Conservation (phyloP, 2,888 invertebrate species). For the Heliconius sara region DNA sequence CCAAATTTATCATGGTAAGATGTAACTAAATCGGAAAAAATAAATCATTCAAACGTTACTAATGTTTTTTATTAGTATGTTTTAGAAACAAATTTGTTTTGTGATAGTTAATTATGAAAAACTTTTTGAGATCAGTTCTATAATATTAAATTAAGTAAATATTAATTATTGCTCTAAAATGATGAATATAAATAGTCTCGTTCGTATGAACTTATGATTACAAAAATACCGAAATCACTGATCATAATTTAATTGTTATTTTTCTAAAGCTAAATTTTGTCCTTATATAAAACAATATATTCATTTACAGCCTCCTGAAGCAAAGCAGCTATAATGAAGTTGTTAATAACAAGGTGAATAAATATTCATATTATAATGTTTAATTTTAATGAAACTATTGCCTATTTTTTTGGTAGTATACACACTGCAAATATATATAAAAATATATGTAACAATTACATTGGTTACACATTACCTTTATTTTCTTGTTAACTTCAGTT, state of each 20-base stretch:
- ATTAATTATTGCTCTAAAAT: background rate
- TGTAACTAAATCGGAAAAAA: too few species aligned
- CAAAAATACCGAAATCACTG: constrained; percentile 59
- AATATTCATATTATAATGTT: background rate
- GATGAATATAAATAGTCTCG: constrained; percentile 74
- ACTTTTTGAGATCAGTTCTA: constrained; percentile 25
- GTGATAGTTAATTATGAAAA: too few species aligned
- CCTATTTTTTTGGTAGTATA: too few species aligned
- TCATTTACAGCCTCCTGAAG: background rate
- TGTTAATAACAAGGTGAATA: background rate
- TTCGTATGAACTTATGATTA: constrained; percentile 76
- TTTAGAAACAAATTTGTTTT: too few species aligned
- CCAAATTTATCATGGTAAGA: too few species aligned
- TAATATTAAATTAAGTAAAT: background rate
- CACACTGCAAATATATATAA: too few species aligned
- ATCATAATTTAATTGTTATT: constrained; percentile 44
- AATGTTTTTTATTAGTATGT: too few species aligned
- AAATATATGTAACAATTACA: too few species aligned
- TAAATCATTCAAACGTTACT: too few species aligned
- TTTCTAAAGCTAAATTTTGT: background rate
- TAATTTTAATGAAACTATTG: too few species aligned
- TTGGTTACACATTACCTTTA: too few species aligned
- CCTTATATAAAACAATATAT: background rate
- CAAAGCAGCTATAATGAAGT: background rate
- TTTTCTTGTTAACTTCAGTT: constrained; percentile 47